Conservation (phyloP, 2,113 vertebrate species). For the Sander vitreus region DNA sequence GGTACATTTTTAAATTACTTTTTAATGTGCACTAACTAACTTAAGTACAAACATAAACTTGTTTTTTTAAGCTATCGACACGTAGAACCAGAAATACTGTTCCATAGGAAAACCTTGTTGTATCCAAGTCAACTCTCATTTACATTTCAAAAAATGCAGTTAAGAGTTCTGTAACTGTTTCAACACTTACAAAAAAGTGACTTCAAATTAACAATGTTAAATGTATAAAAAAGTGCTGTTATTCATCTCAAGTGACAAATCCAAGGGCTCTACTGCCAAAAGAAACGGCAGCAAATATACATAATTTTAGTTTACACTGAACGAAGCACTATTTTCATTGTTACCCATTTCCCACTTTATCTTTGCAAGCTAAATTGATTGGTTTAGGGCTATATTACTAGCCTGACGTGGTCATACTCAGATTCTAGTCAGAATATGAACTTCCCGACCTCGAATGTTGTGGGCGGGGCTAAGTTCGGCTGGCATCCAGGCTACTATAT, state of each 20-base stretch:
- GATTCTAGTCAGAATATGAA: no score
- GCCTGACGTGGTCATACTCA: no score
- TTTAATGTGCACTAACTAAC: not conserved
- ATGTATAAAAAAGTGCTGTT: conserved; percentile 45
- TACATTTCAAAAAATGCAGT: not conserved
- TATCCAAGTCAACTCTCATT: not conserved
- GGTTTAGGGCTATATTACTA: not conserved
- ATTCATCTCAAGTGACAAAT: conserved; percentile 28
- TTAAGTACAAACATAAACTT: conserved; percentile 20
- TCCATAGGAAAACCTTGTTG: not conserved
- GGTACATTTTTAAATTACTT: not conserved
- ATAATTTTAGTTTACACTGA: conserved; percentile 6
- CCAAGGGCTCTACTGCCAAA: not conserved
- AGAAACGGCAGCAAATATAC: not conserved
- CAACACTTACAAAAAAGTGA: conserved; percentile 3
- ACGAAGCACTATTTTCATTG: not conserved
- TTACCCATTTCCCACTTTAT: not conserved
- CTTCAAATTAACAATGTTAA: conserved; percentile 27
- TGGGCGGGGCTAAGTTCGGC: no score
- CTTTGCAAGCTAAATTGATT: not conserved
- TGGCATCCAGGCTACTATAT: no score
- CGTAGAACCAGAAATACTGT: conserved; percentile 11
- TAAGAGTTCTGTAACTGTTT: not conserved
- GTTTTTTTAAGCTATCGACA: not conserved
- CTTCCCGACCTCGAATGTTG: no score